A percentile compares a stretch with the other conserved stretches of the same genome.
Evolutionary conservation across 2,113 vertebrate species (phyloP).

Genomic region (Cromileptes altivelis): DNA sequence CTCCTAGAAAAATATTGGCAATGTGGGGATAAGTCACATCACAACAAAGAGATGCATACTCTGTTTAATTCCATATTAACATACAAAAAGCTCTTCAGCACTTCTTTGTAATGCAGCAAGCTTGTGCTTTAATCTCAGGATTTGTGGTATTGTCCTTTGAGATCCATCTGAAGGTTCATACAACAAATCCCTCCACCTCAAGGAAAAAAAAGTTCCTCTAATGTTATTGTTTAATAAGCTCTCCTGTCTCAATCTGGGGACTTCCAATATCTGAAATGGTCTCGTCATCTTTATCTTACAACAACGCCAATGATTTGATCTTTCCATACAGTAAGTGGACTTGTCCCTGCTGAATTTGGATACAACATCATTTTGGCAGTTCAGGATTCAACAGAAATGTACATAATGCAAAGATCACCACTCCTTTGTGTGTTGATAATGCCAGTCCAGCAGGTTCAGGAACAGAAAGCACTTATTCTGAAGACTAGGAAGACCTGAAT

Average conservation of each 20-base stretch:
- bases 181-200: slow-evolving; percentile 71
- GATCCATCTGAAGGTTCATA: slow-evolving; percentile 61
- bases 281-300: slow-evolving; percentile 54
- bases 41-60: slow-evolving; percentile 80
- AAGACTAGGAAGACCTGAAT: slow-evolving; percentile 90
- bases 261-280: slow-evolving; percentile 66
- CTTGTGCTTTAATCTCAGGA: slow-evolving; percentile 87
- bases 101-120: slow-evolving; percentile 78
- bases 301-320: slow-evolving; percentile 69
- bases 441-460: slow-evolving; percentile 96
- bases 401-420: slow-evolving; percentile 78
- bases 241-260: slow-evolving; percentile 70
- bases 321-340: slow-evolving; percentile 71
- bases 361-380: slow-evolving; percentile 86
- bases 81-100: slow-evolving; percentile 80
- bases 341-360: slow-evolving; percentile 80
- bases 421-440: slow-evolving; percentile 87
- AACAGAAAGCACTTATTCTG: slow-evolving; percentile 92
- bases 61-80: slow-evolving; percentile 74
- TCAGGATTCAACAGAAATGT: slow-evolving; percentile 82
- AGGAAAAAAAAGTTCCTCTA: slow-evolving; percentile 61
- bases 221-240: slow-evolving; percentile 73
- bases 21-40: slow-evolving; percentile 79
- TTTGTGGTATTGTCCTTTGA: slow-evolving; percentile 63
- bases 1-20: slow-evolving; percentile 81